Base-by-base conservation (phyloP, 1,140 invertebrate genomes). In the Drosophila tropicalis region DNA sequence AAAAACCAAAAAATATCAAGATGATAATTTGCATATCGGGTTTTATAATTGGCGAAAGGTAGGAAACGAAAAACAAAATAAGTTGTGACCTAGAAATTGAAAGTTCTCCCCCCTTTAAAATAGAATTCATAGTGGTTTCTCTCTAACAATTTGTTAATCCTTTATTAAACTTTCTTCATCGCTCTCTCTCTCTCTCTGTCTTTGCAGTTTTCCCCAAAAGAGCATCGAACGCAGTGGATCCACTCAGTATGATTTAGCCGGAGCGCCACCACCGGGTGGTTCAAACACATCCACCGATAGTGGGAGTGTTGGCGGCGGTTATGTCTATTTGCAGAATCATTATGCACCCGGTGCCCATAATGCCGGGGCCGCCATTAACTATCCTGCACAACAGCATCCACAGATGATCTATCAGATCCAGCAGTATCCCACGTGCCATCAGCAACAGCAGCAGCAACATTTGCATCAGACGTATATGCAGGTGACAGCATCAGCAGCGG, bases 1-100 rank as follows among this genome's bases (percentile, higher is more conserved):
- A 19, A 19, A 47, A 29, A 0, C 0, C 2, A 25, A 25, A 25
- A 29, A 5, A 29, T 47, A 15, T 41, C 67, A 92, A 77, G 67
- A 95, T 95, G 94, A 94, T 95, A 89, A 94, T 94, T 90, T 95
- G 94, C 89, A 94, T 95, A 85, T 94, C 94, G 62, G 94, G 94
- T 93, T 94, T 94, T 93, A 91, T 94, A 90, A 93, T 93, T 93
- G 92, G 94, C 94, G 92, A 94, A 94, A 94, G 94, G 91, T 94
- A 94, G 89, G 51, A 85, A 62, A 62, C 67, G 47, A 36, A 29
- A 29, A 36, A 17, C 58, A 63, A 51, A 22, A 25, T 25, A 2
- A 19, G 2, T 51, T 51, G 44, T 51, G 63, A 64, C 66, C 47
- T 32, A 44, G 40, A 68, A 72, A 86, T 86, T 57, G 81, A 84